Evolutionary conservation across 2,113 vertebrate species (phyloP).

Genomic region (Psittacus erithacus): DNA sequence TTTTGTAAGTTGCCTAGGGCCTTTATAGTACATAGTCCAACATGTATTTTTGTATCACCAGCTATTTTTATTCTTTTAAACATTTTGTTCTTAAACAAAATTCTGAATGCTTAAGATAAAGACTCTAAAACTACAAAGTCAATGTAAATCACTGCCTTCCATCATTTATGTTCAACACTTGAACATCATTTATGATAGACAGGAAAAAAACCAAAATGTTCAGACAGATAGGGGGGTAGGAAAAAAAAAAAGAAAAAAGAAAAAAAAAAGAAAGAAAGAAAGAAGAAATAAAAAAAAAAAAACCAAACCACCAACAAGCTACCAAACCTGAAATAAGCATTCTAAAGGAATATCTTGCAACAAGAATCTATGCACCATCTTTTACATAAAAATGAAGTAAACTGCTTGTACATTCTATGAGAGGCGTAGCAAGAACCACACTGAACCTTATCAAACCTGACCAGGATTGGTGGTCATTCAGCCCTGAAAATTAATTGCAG

Average conservation of each 20-base stretch:
- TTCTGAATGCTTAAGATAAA: not conserved
- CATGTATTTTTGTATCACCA: not conserved
- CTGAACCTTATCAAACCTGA: not conserved
- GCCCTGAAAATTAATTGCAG: not conserved
- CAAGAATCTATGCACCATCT: not conserved
- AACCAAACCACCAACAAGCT: no score
- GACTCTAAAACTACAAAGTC: not conserved
- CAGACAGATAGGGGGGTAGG: not conserved
- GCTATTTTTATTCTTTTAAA: slow-evolving; percentile 23
- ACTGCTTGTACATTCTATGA: not conserved
- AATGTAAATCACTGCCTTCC: not conserved
- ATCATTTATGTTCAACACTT: not conserved
- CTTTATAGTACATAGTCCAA: not conserved
- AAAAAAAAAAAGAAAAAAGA: no score
- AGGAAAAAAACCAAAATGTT: not conserved
- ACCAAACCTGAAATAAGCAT: not conserved
- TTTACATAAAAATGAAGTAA: slow-evolving; percentile 3
- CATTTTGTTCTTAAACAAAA: not conserved
- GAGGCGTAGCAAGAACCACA: not conserved
- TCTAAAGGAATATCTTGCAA: not conserved
- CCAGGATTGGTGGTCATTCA: not conserved
- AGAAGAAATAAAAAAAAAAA: not conserved
- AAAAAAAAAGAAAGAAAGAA: no score
- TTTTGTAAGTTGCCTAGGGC: not conserved
- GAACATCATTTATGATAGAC: not conserved